Conservation (phyloP, 2,797 vertebrate genomes). For the Triplophysa bombifrons region DNA sequence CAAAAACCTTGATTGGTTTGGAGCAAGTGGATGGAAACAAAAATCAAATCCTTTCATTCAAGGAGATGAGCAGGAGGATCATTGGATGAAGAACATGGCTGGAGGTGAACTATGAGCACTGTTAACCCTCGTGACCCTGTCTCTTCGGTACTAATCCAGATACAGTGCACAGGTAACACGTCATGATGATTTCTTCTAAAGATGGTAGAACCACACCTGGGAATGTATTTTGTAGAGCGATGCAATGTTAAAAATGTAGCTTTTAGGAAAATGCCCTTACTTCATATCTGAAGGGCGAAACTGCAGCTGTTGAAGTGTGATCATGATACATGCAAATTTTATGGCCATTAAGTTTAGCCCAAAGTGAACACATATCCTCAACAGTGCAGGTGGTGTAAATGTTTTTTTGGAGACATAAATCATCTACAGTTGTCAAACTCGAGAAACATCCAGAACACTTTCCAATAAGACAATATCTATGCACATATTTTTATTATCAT, state of each 20-base stretch:
- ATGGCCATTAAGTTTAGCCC: constrained; percentile 58
- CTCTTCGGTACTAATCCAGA: not conserved
- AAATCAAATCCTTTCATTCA: constrained; percentile 67
- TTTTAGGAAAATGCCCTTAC: not conserved
- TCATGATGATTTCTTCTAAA: not conserved
- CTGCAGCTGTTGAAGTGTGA: constrained; percentile 30
- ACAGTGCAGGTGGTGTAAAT: constrained; percentile 60
- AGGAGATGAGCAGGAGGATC: not conserved
- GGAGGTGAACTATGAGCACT: not conserved
- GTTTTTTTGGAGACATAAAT: constrained; percentile 64
- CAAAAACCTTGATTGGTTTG: constrained; percentile 55
- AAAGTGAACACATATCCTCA: constrained; percentile 60
- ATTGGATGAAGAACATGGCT: constrained; percentile 11
- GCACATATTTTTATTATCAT: not conserved
- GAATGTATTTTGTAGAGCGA: not conserved
- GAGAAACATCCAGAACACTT: not conserved
- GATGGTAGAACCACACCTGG: not conserved
- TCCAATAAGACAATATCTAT: not conserved
- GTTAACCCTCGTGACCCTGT: not conserved
- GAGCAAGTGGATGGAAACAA: constrained; percentile 56
- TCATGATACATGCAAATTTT: constrained; percentile 22
- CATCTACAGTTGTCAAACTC: constrained; percentile 12
- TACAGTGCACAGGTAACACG: not conserved
- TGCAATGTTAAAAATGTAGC: not conserved
- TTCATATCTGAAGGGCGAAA: not conserved